Base-by-base conservation (phyloP, 2,888 invertebrate species). In the Mimumesa dahlbomi region DNA sequence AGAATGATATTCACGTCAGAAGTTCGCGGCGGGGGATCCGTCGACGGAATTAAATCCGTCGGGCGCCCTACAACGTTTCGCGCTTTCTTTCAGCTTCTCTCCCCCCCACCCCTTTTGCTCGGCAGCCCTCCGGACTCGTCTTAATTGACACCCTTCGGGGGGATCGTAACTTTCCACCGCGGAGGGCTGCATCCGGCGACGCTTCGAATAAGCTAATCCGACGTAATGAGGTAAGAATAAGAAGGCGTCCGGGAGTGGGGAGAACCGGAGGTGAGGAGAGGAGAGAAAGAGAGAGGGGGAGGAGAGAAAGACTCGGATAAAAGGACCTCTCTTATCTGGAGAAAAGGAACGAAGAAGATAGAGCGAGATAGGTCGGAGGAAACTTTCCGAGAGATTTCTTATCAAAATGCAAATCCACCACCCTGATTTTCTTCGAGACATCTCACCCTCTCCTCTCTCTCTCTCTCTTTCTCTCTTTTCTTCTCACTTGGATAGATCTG, bases 321-420 rank as follows among this genome's bases (percentile, higher is more conserved):
- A 57, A 69, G 56, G 52, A 45, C 49, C 48, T 36, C 21, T 36
- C 54, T 45, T 66, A 75, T 64, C 69, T 58, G 49, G 38, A 53
- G 59, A 68, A 53, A 52, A 54, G 18, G 40, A 34, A 43, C 14
- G 59, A 58, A 40, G 6, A 56, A 36, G 50, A 73, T 22, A 21
- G 56, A 46, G 53, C 54, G 19, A 63, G 58, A 63, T 62, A 58
- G 61, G 49, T 62, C 31, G 34, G 73, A 72, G 76, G 73, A 77
- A 88, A 88, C 84, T 88, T 88, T 86, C 82, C 81, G 67, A 77
- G 84, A 87, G 88, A 87, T 88, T 88, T 88, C 88, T 89, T 88
- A 88, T 89, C 89, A 88, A 89, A 89, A 89, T 89, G 89, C 87
- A 88, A 89, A 89, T 89, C 84, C 84, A 81, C 70, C 82, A 80